phyloP scores from a whole-genome alignment of 2,888 invertebrate species.

The Drosophila testacea region DNA sequence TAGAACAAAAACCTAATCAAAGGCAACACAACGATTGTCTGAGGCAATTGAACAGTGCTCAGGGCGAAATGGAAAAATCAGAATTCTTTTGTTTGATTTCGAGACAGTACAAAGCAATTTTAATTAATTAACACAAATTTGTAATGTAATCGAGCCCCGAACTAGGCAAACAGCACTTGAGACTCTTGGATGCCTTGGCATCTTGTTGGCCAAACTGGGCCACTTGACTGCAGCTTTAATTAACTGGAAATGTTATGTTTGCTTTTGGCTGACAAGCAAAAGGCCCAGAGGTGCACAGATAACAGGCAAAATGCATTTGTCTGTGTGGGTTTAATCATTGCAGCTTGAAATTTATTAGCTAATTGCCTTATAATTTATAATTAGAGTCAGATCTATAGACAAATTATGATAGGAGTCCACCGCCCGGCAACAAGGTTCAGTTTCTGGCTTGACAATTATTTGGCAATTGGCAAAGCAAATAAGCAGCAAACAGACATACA shows the following conservation, averaged over 20 bases:
- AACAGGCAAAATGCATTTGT: conserved; percentile 43
- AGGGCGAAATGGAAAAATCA: neutral
- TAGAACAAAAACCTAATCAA: conserved; percentile 8
- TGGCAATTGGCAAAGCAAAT: conserved; percentile 49
- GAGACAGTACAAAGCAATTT: conserved; percentile 50
- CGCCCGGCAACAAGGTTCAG: conserved; percentile 24
- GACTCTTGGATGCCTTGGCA: conserved; percentile 12
- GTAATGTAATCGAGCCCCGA: conserved; percentile 68
- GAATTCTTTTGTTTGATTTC: conserved; percentile 40
- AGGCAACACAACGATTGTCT: conserved; percentile 16
- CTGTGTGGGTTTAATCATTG: conserved; percentile 45
- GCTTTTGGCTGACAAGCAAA: conserved; percentile 61
- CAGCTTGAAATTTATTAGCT: conserved; percentile 68
- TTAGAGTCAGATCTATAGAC: conserved; percentile 37
- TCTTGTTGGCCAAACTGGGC: conserved; percentile 37
- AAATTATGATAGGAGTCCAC: conserved; percentile 40
- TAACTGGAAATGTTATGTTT: conserved; percentile 80
- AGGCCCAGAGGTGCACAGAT: conserved; percentile 50
- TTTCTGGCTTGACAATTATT: conserved; percentile 41
- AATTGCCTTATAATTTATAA: conserved; percentile 76
- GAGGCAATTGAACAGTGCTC: conserved; percentile 15
- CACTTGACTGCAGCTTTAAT: conserved; percentile 80
- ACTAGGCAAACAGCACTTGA: conserved; percentile 48
- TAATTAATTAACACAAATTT: conserved; percentile 81
- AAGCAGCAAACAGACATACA: conserved; percentile 11